Percentiles rank a stretch among this genome's conserved stretches.
These are phyloP conservation scores for Actias luna DNA, from an alignment of 2,888 invertebrate genomes.

Conservation along the genomic window DNA sequence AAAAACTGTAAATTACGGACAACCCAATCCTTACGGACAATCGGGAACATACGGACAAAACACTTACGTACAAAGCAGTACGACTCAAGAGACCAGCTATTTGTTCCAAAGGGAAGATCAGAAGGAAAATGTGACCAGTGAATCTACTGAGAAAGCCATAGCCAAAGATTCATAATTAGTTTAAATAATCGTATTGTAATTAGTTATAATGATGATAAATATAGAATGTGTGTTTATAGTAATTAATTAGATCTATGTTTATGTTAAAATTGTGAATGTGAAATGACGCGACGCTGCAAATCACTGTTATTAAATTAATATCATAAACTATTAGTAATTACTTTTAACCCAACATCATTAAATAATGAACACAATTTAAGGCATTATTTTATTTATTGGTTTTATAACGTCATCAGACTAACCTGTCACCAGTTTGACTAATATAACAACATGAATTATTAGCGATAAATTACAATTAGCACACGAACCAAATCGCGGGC, in stretches of 20 bases:
- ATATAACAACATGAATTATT: no score
- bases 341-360: slow-evolving; percentile 11
- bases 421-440: no score
- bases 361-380: neutral
- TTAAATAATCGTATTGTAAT: slow-evolving; percentile 17
- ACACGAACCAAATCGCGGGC: no score
- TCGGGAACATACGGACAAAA: slow-evolving; percentile 26
- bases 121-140: slow-evolving; percentile 62
- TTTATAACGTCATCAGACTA: no score
- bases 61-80: slow-evolving; percentile 45
- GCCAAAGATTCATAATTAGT: slow-evolving; percentile 13
- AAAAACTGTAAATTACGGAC: slow-evolving; percentile 21
- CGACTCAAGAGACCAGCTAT: slow-evolving; percentile 78
- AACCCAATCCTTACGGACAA: slow-evolving; percentile 28
- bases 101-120: slow-evolving; percentile 78
- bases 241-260: no score
- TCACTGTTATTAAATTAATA: neutral
- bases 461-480: no score
- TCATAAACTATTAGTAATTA: neutral
- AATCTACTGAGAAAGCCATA: slow-evolving; percentile 44
- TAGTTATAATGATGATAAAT: slow-evolving; percentile 7
- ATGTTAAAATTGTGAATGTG: no score
- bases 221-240: neutral
- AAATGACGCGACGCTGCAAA: neutral
- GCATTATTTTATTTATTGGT: slow-evolving; percentile 17